These are phyloP conservation scores for Cryptoprocta ferox DNA, from an alignment of 2,797 vertebrate genomes.

Conservation along the genomic window DNA sequence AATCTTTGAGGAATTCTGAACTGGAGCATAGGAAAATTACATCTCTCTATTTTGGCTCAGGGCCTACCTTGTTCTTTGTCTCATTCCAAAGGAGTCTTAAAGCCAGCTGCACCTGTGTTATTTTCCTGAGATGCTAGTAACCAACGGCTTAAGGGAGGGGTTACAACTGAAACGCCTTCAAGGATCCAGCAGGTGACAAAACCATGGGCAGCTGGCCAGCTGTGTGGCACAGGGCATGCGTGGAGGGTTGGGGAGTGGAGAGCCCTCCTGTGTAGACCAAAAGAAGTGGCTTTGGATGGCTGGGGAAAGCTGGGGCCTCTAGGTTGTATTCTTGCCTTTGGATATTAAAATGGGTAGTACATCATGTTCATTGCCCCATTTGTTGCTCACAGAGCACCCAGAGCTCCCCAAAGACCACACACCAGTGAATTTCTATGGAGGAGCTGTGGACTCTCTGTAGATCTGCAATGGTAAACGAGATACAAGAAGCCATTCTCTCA, in stretches of 20 bases:
- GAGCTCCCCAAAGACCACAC: background rate
- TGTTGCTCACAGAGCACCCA: background rate
- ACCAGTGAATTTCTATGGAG: background rate
- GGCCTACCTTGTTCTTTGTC: background rate
- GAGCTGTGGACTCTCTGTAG: background rate
- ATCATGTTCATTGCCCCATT: background rate
- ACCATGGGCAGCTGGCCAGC: background rate
- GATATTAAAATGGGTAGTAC: background rate
- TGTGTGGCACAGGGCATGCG: background rate
- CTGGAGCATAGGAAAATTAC: background rate
- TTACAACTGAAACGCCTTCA: background rate
- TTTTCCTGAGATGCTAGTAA: background rate
- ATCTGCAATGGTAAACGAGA: background rate
- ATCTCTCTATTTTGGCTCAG: background rate
- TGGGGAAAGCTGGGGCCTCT: background rate
- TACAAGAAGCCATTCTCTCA: background rate
- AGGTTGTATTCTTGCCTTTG: background rate
- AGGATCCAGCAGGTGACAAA: background rate
- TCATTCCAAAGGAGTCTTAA: background rate
- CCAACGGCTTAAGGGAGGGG: background rate
- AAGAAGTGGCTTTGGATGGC: background rate
- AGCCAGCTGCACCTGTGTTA: background rate
- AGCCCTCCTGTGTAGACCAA: background rate
- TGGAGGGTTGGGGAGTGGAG: background rate
- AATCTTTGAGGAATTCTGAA: background rate